Conservation (phyloP, 2,797 vertebrate species). For the Epinephelus malabaricus region DNA sequence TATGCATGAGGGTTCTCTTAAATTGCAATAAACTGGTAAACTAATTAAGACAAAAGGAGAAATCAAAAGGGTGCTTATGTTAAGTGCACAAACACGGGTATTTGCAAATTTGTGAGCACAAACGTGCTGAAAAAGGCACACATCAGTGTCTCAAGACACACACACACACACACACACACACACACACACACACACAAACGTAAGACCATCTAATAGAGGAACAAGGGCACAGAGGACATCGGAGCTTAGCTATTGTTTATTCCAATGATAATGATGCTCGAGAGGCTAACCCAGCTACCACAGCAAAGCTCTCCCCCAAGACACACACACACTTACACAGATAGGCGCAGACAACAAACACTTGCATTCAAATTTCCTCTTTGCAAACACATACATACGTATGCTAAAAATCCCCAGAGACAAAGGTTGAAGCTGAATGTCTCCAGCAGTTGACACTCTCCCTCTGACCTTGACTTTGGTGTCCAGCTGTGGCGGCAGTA, state of each 20-base stretch:
- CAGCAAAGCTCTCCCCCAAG: constrained; percentile 48
- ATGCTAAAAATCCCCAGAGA: constrained; percentile 21
- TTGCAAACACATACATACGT: constrained; percentile 32
- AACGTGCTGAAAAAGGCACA: constrained; percentile 7
- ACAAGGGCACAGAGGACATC: constrained; percentile 76
- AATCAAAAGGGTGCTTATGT: constrained; percentile 33
- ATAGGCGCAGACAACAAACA: constrained; percentile 45
- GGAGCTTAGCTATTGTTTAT: constrained; percentile 79
- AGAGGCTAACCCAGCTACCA: constrained; percentile 61
- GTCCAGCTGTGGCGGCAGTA: constrained; percentile 61
- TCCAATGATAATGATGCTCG: constrained; percentile 75
- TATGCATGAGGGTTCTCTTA: constrained; percentile 18
- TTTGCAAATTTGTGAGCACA: constrained; percentile 29
- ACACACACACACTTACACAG: constrained; percentile 44
- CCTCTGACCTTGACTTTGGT: constrained; percentile 77
- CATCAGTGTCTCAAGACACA: background rate
- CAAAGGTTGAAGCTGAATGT: constrained; percentile 33
- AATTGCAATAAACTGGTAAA: constrained; percentile 26
- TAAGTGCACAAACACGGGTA: constrained; percentile 5
- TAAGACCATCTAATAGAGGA: constrained; percentile 68
- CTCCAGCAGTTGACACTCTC: constrained; percentile 51
- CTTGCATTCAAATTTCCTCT: constrained; percentile 31
- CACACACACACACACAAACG: constrained; percentile 38
- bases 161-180: constrained; percentile 27
- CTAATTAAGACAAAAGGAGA: constrained; percentile 42